Conservation (phyloP, 2,797 vertebrate species). For the Poecilia velifera region DNA sequence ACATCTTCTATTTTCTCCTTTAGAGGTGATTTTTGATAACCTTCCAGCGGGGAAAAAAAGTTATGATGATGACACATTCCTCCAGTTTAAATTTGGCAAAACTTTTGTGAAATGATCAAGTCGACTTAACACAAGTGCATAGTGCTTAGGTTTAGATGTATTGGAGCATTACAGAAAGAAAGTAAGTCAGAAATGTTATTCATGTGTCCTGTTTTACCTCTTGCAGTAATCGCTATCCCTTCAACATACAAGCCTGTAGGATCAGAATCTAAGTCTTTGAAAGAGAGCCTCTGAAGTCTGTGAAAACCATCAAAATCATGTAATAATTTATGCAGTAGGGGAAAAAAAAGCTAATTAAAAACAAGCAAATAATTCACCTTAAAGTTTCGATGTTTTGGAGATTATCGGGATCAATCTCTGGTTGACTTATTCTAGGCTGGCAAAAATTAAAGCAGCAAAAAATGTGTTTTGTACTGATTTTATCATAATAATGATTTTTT, state of each 20-base stretch:
- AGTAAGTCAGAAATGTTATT: conserved; percentile 6
- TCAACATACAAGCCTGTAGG: conserved; percentile 71
- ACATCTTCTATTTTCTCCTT: conserved; percentile 82
- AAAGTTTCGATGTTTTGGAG: conserved; percentile 44
- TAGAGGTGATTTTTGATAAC: conserved; percentile 65
- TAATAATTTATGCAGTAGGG: conserved; percentile 6
- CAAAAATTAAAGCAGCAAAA: conserved; percentile 17
- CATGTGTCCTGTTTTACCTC: conserved; percentile 57
- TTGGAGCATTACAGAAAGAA: not conserved
- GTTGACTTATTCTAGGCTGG: conserved; percentile 50
- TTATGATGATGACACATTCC: conserved; percentile 13
- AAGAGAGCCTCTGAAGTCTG: conserved; percentile 48
- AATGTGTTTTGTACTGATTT: not conserved
- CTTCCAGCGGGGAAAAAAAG: conserved; percentile 60
- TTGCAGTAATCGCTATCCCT: conserved; percentile 68
- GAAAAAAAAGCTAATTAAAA: conserved; percentile 9
- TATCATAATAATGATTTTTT: not conserved
- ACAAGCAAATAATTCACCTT: conserved; percentile 47
- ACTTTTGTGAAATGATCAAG: not conserved
- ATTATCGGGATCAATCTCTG: conserved; percentile 48
- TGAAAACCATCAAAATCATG: conserved; percentile 3
- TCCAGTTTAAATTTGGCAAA: conserved; percentile 3
- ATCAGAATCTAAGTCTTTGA: conserved; percentile 57
- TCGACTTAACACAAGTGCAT: not conserved
- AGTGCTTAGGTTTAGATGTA: not conserved